These are phyloP conservation scores for Phenacoccus solenopsis DNA, from an alignment of 1,140 invertebrate genomes.

Conservation along the genomic window DNA sequence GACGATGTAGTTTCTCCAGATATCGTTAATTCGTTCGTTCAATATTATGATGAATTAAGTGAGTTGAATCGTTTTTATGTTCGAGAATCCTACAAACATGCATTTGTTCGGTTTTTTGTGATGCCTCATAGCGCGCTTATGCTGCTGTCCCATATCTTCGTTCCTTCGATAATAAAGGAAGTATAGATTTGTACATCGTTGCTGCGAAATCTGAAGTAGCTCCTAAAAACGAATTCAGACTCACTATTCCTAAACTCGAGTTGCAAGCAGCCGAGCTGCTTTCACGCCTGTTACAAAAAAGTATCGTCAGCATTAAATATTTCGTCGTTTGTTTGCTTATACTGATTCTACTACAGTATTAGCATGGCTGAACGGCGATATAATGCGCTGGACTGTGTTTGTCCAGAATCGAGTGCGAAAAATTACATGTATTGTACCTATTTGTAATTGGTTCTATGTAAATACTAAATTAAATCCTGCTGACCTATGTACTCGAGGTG, in stretches of 20 bases:
- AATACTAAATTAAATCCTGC: constrained; percentile 28
- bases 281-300: neutral
- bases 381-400: constrained; percentile 27
- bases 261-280: constrained; percentile 25
- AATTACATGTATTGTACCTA: neutral
- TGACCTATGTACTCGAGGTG: constrained; percentile 21
- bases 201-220: constrained; percentile 23
- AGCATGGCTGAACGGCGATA: constrained; percentile 29
- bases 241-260: constrained; percentile 25
- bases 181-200: constrained; percentile 20
- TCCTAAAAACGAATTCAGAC: constrained; percentile 22
- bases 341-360: constrained; percentile 30
- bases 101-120: constrained; percentile 18
- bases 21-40: too few species aligned
- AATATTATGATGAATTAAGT: too few species aligned
- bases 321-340: constrained; percentile 21
- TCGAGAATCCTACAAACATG: too few species aligned
- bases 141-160: constrained; percentile 14
- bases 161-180: neutral
- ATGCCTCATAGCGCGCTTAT: constrained; percentile 5
- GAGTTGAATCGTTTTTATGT: too few species aligned
- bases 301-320: neutral
- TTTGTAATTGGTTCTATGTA: constrained; percentile 26
- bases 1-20: neutral
- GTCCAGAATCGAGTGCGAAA: neutral